Evolutionary conservation across 35 echinoderm and acorn worm genomes (phyloP).

Genomic region (Holothuria glaberrima): DNA sequence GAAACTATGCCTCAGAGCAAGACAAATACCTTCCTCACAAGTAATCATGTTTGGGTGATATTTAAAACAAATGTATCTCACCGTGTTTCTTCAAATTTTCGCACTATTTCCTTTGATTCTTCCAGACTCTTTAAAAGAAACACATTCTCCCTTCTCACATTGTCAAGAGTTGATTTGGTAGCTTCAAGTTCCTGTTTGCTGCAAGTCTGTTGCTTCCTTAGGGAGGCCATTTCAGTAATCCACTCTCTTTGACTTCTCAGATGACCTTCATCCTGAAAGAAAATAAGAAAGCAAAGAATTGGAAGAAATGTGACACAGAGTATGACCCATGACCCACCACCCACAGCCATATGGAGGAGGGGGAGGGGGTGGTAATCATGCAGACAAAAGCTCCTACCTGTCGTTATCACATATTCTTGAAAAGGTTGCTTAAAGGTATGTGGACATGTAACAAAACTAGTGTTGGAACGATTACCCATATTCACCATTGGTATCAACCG

Average conservation of each 20-base stretch:
- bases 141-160: constrained; percentile 50
- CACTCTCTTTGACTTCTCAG: constrained; percentile 62
- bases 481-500: too few species aligned
- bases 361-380: too few species aligned
- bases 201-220: constrained; percentile 41
- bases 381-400: too few species aligned
- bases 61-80: not conserved
- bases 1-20: not conserved
- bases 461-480: too few species aligned
- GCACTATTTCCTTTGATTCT: not conserved
- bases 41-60: not conserved
- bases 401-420: too few species aligned
- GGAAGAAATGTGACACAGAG: too few species aligned
- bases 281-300: not conserved
- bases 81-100: not conserved
- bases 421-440: too few species aligned
- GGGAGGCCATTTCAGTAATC: constrained; percentile 61
- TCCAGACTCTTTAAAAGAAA: constrained; percentile 61
- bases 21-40: not conserved
- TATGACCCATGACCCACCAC: too few species aligned
- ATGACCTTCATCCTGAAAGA: constrained; percentile 58
- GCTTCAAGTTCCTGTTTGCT: constrained; percentile 62
- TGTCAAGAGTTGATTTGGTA: constrained; percentile 19
- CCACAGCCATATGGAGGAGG: too few species aligned
- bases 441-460: too few species aligned